These are phyloP conservation scores for Rallus crepitans DNA, from an alignment of 2,797 vertebrate genomes.

Conservation along the genomic window DNA sequence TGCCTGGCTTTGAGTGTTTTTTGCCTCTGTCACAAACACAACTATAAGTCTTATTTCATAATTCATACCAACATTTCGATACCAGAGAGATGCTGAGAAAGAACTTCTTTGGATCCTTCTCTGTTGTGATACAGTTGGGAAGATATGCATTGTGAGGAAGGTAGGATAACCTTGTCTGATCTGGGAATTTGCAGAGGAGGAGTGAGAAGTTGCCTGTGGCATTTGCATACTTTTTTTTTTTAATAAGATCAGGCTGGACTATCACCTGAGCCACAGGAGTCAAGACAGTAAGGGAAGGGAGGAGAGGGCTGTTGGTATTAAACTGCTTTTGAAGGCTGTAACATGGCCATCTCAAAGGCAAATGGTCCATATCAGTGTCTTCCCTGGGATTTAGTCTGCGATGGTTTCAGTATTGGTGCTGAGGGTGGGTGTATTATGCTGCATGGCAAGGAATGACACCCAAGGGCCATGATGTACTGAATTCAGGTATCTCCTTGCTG, in stretches of 20 bases:
- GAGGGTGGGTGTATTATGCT: background rate
- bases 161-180: background rate
- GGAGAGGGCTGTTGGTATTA: background rate
- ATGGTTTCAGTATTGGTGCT: accelerated
- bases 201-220: background rate
- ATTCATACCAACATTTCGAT: background rate
- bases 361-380: background rate
- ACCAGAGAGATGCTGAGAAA: background rate
- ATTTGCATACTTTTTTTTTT: background rate
- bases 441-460: background rate
- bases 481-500: background rate
- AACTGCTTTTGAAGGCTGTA: background rate
- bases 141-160: background rate
- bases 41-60: background rate
- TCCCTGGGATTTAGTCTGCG: background rate
- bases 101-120: too few relatives aligned
- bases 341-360: background rate
- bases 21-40: background rate
- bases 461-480: background rate
- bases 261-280: background rate
- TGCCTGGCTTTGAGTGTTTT: background rate
- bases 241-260: background rate
- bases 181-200: background rate
- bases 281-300: background rate
- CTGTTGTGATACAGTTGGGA: background rate